Percentiles rank a stretch among this genome's conserved stretches.
These are phyloP conservation scores for Scaptomyza parva DNA, from an alignment of 2,888 invertebrate genomes.

Conservation along the genomic window DNA sequence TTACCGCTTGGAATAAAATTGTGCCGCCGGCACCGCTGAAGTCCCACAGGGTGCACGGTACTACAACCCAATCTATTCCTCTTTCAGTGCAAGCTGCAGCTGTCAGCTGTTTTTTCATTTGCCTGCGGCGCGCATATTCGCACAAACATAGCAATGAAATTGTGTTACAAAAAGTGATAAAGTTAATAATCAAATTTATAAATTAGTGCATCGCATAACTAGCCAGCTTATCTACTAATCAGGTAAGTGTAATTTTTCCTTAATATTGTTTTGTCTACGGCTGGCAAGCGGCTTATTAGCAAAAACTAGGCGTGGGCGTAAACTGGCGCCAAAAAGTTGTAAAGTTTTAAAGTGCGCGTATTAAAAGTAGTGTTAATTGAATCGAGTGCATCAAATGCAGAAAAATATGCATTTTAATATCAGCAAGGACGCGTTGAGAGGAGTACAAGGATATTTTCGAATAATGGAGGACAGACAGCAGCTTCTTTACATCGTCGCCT, in stretches of 20 bases:
- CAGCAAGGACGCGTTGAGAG: conserved; percentile 42
- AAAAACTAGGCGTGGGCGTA: conserved; percentile 16
- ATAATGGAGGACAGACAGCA: conserved; percentile 17
- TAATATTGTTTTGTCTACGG: not conserved
- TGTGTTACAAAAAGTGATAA: conserved; percentile 33
- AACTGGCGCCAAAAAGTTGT: conserved; percentile 53
- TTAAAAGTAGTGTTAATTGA: conserved; percentile 12
- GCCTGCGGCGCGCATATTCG: conserved; percentile 22
- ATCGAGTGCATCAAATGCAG: not conserved
- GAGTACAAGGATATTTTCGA: conserved; percentile 20
- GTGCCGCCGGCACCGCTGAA: conserved; percentile 49
- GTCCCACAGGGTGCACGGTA: conserved; percentile 56
- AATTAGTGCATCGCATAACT: conserved; percentile 20
- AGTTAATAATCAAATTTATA: conserved; percentile 8
- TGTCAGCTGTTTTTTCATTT: conserved; percentile 54
- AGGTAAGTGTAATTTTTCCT: conserved; percentile 48
- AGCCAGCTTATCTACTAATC: conserved; percentile 8
- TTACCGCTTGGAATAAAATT: conserved; percentile 5
- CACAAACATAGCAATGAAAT: conserved; percentile 16
- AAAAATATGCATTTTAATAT: conserved; percentile 6
- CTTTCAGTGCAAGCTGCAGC: conserved; percentile 9
- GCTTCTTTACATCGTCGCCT: conserved; percentile 26
- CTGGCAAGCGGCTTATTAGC: conserved; percentile 34
- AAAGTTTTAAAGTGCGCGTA: conserved; percentile 22
- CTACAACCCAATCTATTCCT: conserved; percentile 10